These are phyloP conservation scores for Lota lota DNA, from an alignment of 2,113 vertebrate genomes.

Conservation along the genomic window DNA sequence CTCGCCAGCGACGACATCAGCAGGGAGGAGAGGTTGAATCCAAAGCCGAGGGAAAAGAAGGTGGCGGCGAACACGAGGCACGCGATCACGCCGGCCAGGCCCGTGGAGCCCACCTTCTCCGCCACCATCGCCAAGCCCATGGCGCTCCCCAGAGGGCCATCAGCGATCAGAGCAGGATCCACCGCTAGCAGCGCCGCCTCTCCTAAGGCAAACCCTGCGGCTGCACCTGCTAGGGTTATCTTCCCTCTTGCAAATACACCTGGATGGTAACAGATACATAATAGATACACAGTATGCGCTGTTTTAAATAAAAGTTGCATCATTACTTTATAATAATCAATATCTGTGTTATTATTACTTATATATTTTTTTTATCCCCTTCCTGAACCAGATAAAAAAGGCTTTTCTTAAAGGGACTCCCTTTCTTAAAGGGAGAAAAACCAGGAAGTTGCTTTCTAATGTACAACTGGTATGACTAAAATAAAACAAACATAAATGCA, in stretches of 20 bases:
- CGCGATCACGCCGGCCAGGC: conserved; percentile 36
- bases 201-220: conserved; percentile 52
- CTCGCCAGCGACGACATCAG: conserved; percentile 32
- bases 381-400: no score
- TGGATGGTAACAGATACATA: conserved; percentile 12
- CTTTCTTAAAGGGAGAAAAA: no score
- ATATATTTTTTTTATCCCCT: no score
- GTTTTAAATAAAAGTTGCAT: no score
- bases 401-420: no score
- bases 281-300: no score
- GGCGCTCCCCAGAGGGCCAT: conserved; percentile 31
- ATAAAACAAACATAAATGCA: no score
- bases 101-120: conserved; percentile 41
- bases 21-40: conserved; percentile 48
- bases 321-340: no score
- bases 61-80: conserved; percentile 52
- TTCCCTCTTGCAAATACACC: conserved; percentile 3
- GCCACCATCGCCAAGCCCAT: conserved; percentile 26
- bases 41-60: conserved; percentile 52
- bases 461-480: no score
- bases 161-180: conserved; percentile 24
- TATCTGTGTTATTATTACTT: no score
- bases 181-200: conserved; percentile 41
- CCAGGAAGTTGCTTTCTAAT: no score
- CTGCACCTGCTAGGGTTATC: conserved; percentile 27